These are phyloP conservation scores for Trachelus troglodyta DNA, from an alignment of 2,888 invertebrate species.

Conservation along the genomic window DNA sequence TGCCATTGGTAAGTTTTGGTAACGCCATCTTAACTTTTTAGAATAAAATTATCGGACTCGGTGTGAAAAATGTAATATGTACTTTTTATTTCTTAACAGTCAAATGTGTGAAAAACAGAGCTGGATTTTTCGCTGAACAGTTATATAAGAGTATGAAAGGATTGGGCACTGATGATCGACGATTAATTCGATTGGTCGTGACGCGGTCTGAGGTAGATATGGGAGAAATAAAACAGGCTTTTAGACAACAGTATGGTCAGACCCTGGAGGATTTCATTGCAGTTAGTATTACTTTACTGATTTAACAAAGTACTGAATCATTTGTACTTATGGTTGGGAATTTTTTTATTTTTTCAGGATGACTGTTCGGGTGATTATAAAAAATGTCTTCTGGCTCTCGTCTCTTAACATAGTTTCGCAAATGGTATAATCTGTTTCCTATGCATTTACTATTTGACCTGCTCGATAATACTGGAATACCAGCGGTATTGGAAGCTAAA, in stretches of 20 bases:
- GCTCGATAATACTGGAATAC: background rate
- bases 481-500: background rate
- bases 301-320: conserved; percentile 13
- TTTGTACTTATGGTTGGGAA: conserved; percentile 10
- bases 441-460: background rate
- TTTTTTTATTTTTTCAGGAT: conserved; percentile 71
- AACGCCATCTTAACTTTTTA: background rate
- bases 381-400: conserved; percentile 80
- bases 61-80: conserved; percentile 29
- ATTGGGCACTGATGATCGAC: conserved; percentile 87
- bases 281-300: conserved; percentile 67
- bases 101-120: conserved; percentile 82
- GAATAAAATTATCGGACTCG: background rate
- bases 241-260: conserved; percentile 79
- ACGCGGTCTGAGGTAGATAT: conserved; percentile 88
- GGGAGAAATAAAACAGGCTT: conserved; percentile 85
- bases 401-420: conserved; percentile 54
- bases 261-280: conserved; percentile 83
- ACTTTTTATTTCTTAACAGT: conserved; percentile 65
- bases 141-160: conserved; percentile 91
- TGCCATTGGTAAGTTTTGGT: conserved; percentile 72
- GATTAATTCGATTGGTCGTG: conserved; percentile 86
- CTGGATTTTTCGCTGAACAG: conserved; percentile 87
- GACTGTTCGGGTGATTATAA: conserved; percentile 91
- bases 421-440: background rate